phyloP scores from a whole-genome alignment of 2,888 invertebrate genomes.

The Aleiodes alternator region DNA sequence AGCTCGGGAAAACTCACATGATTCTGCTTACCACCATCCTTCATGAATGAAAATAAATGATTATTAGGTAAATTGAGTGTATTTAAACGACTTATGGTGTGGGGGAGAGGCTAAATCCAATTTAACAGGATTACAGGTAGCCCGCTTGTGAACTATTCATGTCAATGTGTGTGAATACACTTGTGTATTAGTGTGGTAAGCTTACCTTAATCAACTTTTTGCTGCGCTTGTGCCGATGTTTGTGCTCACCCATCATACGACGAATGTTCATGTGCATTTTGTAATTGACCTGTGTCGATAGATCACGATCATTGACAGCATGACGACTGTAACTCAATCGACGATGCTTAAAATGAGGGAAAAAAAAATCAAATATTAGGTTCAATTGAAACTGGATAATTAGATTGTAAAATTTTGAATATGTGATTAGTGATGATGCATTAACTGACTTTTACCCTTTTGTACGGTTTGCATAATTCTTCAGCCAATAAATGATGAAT shows the following conservation, averaged over 20 bases:
- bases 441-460: slow-evolving; percentile 80
- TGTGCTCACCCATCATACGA: slow-evolving; percentile 89
- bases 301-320: slow-evolving; percentile 91
- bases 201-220: slow-evolving; percentile 88
- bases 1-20: slow-evolving; percentile 94
- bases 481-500: slow-evolving; percentile 95
- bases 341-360: slow-evolving; percentile 81
- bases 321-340: slow-evolving; percentile 93
- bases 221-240: slow-evolving; percentile 88
- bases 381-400: neutral
- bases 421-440: neutral
- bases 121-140: slow-evolving; percentile 13
- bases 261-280: slow-evolving; percentile 94
- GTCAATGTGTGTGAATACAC: slow-evolving; percentile 10
- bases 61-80: slow-evolving; percentile 36
- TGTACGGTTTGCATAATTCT: slow-evolving; percentile 90
- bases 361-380: slow-evolving; percentile 9
- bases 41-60: slow-evolving; percentile 66
- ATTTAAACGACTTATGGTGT: slow-evolving; percentile 14
- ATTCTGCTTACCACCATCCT: slow-evolving; percentile 91
- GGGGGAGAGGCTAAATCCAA: slow-evolving; percentile 16
- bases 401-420: neutral
- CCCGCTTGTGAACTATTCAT: neutral
- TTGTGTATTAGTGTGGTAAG: slow-evolving; percentile 26
- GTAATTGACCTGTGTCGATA: slow-evolving; percentile 91